Conservation (phyloP, 2,113 vertebrate species). For the Petaurus breviceps region DNA sequence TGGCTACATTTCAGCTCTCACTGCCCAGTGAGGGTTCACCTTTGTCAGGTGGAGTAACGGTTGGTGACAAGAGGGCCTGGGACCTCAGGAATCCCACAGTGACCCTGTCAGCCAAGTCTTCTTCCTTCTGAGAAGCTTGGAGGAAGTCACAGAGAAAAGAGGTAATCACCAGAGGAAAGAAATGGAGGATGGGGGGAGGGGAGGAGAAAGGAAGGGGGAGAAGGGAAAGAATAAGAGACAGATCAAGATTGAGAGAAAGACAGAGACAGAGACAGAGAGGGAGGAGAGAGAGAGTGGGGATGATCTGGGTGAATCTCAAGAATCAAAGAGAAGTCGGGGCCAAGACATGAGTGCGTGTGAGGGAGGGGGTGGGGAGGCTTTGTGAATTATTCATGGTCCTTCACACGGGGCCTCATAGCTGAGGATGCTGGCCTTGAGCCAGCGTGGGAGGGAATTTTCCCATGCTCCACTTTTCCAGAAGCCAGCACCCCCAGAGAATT, state of each 20-base stretch:
- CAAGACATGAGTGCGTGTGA: not conserved
- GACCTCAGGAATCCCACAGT: not conserved
- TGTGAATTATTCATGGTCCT: not conserved
- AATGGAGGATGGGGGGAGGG: not conserved
- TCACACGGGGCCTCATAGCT: not conserved
- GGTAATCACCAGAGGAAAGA: not conserved
- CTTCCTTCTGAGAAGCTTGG: not conserved
- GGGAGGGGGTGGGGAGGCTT: not conserved
- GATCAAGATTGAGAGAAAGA: too few species aligned
- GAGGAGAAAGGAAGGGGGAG: not conserved
- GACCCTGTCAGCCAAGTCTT: not conserved
- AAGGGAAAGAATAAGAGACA: too few species aligned
- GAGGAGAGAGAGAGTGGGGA: not conserved
- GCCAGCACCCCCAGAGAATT: not conserved
- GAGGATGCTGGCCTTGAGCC: not conserved
- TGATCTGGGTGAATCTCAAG: not conserved
- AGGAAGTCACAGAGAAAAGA: not conserved
- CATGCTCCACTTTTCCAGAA: not conserved
- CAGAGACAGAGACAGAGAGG: not conserved
- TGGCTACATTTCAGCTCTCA: fast-evolving
- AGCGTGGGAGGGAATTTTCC: not conserved
- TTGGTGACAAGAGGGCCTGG: not conserved
- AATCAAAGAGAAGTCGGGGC: not conserved
- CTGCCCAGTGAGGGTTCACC: not conserved
- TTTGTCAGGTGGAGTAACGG: not conserved